phyloP scores from a whole-genome alignment of 2,888 invertebrate species.

The Oxycera nigricornis region DNA sequence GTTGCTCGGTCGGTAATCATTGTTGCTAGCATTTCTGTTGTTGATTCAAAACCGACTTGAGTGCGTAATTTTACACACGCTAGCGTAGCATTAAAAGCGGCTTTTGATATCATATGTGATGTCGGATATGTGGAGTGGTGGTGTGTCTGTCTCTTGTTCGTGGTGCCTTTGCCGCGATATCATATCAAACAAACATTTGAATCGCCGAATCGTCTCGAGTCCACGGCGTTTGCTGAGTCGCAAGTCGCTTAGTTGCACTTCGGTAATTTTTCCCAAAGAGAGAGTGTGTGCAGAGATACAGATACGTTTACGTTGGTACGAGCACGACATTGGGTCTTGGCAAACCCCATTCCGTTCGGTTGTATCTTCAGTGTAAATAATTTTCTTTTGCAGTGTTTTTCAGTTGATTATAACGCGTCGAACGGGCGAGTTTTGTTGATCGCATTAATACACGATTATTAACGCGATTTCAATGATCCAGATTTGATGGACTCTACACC shows the following conservation, averaged over 20 bases:
- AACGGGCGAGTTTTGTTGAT: conserved; percentile 16
- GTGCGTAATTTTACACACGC: conserved; percentile 7
- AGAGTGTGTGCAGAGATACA: too few species aligned
- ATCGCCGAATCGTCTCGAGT: neutral
- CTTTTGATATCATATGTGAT: neutral
- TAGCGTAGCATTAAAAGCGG: neutral
- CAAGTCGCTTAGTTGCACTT: neutral
- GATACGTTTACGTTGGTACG: too few species aligned
- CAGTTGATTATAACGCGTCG: conserved; percentile 18
- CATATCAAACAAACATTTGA: neutral
- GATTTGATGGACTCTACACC: too few species aligned
- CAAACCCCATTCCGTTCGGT: too few species aligned
- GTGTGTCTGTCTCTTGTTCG: neutral
- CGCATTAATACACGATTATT: neutral
- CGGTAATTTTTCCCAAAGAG: neutral
- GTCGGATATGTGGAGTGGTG: neutral
- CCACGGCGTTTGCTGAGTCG: too few species aligned
- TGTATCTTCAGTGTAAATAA: conserved; percentile 4
- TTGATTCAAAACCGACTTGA: neutral
- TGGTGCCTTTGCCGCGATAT: neutral
- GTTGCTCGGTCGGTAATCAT: too few species aligned
- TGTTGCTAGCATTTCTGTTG: neutral
- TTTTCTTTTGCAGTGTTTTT: neutral
- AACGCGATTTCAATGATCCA: neutral
- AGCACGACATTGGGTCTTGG: too few species aligned